phyloP scores from a whole-genome alignment of 2,888 invertebrate species.

The Stenotaenia linearis region DNA sequence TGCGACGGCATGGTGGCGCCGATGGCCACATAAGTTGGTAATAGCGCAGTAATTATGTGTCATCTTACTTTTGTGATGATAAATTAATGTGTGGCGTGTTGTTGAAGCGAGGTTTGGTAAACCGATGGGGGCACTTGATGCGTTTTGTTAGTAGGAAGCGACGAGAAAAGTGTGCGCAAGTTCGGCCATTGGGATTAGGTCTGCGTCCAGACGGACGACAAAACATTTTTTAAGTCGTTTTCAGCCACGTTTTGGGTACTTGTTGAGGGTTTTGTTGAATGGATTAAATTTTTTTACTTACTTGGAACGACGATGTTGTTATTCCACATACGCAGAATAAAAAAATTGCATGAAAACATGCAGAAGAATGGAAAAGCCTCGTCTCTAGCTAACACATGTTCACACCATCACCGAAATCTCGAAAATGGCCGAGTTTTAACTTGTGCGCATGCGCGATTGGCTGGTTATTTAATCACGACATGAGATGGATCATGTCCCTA shows the following conservation, averaged over 20 bases:
- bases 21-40: neutral
- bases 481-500: no score
- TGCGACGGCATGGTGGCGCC: slow-evolving; percentile 29
- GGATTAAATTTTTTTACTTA: neutral
- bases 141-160: neutral
- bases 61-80: neutral
- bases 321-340: neutral
- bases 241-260: neutral
- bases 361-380: neutral
- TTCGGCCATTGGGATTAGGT: no score
- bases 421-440: neutral
- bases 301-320: neutral
- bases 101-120: neutral
- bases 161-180: no score
- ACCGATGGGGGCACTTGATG: no score
- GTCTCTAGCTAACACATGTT: neutral
- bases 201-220: no score
- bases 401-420: neutral
- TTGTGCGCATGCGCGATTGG: neutral
- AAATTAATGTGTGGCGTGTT: neutral
- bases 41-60: neutral
- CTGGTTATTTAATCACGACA: neutral
- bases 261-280: neutral
- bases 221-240: neutral
- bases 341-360: slow-evolving; percentile 13